Conservation (phyloP, 2,113 vertebrate species). For the Atlantisia rogersi region DNA sequence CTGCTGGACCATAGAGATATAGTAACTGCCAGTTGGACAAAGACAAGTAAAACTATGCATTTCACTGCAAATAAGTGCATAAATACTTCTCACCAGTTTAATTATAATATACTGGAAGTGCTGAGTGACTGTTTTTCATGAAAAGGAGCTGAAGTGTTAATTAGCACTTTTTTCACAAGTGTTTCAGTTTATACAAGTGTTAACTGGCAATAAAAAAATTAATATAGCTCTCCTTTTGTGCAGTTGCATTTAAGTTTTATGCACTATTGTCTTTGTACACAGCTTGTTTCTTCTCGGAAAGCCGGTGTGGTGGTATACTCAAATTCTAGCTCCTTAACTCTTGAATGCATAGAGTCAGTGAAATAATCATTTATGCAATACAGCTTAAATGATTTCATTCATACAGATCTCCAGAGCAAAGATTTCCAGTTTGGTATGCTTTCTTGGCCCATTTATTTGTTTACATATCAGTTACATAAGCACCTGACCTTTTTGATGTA, state of each 20-base stretch:
- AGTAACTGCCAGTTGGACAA: neutral
- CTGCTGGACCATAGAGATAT: neutral
- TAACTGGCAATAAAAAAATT: conserved; percentile 5
- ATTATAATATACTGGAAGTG: neutral
- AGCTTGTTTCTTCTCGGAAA: conserved; percentile 12
- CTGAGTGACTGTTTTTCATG: conserved; percentile 13
- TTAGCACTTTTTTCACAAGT: neutral
- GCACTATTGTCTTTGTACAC: neutral
- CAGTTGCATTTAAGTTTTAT: neutral
- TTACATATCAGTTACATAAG: neutral
- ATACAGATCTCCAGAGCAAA: neutral
- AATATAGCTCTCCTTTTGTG: neutral
- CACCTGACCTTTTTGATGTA: neutral
- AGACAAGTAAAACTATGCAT: neutral
- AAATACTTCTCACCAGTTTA: neutral
- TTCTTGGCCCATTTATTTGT: neutral
- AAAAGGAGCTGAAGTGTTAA: neutral
- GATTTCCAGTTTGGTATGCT: neutral
- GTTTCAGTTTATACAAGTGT: neutral
- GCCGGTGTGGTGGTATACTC: neutral
- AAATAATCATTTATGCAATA: neutral
- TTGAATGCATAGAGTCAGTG: neutral
- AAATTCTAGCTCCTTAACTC: neutral
- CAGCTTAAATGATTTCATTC: neutral
- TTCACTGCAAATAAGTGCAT: neutral